Base-by-base conservation (phyloP, 2,888 invertebrate species). In the Autographa pulchrina region DNA sequence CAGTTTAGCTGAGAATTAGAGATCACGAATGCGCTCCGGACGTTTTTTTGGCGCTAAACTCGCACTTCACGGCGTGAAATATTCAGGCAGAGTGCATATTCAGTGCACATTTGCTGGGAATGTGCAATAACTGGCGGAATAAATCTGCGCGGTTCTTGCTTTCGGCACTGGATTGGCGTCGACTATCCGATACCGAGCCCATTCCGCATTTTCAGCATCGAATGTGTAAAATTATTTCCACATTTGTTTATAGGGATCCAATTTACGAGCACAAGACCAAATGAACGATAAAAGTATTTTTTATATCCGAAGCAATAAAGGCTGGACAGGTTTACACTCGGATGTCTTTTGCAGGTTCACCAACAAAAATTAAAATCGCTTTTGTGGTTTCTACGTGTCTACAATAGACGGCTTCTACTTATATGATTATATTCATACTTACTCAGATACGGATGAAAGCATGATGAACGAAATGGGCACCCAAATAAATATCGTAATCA, bases 71-170 rank as follows among this genome's bases (percentile, higher is more conserved):
- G 80, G 78, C 72, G 85, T 88, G 85, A 90, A 89, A 89, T 90
- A 90, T 89, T 87, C 88, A 85, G 74, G 76, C 80, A 20, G 82
- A 74, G 85, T 83, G 86, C 87, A 89, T 84, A 88, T 84, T 82
- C 84, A 81, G 85, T 84, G 87, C 90, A 90, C 89, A 89, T 89
- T 91, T 90, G 88, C 85, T 69, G 84, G 84, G 85, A 91, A 91
- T 90, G 89, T 91, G 91, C 90, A 91, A 91, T 92, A 91, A 89
- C 90, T 82, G 84, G 77, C 68, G 80, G 82, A 82, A 90, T 91
- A 91, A 91, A 92, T 91, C 91, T 89, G 78, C 79, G 54, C 78
- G 71, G 84, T 78, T 85, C 87, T 86, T 87, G 86, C 81, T 87
- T 85, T 86, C 79, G 86, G 85, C 86, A 83, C 79, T 78, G 77